These are phyloP conservation scores for Sinocyclocheilus anophthalmus DNA, from an alignment of 2,113 vertebrate genomes.

Conservation along the genomic window DNA sequence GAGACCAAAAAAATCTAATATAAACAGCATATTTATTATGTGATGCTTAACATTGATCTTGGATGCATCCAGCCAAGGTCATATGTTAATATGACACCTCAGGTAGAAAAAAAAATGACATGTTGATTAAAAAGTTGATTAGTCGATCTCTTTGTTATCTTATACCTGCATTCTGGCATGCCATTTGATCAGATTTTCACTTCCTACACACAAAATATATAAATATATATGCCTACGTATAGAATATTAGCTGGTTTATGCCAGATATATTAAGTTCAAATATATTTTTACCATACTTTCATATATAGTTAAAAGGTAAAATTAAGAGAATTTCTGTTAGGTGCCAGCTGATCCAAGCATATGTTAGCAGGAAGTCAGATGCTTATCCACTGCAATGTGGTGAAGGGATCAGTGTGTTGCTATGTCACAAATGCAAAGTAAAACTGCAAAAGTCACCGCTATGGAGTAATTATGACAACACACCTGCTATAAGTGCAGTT, in stretches of 20 bases:
- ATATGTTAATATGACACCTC: constrained; percentile 66
- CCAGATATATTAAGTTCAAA: constrained; percentile 36
- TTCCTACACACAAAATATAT: constrained; percentile 19
- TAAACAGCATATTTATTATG: not conserved
- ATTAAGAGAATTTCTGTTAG: not conserved
- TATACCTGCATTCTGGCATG: constrained; percentile 61
- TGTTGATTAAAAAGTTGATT: constrained; percentile 63
- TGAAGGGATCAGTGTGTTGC: no score
- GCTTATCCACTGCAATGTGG: not conserved
- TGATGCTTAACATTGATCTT: constrained; percentile 3
- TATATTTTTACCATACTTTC: not conserved
- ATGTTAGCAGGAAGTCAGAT: not conserved
- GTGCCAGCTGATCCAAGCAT: not conserved
- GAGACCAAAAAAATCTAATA: not conserved
- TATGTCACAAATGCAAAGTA: not conserved
- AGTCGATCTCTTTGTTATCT: constrained; percentile 74
- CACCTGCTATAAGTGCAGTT: not conserved
- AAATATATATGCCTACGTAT: constrained; percentile 41
- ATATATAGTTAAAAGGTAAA: not conserved
- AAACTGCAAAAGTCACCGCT: not conserved
- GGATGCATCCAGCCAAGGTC: constrained; percentile 18
- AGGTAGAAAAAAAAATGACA: constrained; percentile 40
- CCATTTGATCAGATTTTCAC: constrained; percentile 65
- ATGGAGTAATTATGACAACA: not conserved
- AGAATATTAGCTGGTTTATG: constrained; percentile 53